Evolutionary conservation across 2,888 invertebrate species (phyloP).

Genomic region (Brenthis hecate): DNA sequence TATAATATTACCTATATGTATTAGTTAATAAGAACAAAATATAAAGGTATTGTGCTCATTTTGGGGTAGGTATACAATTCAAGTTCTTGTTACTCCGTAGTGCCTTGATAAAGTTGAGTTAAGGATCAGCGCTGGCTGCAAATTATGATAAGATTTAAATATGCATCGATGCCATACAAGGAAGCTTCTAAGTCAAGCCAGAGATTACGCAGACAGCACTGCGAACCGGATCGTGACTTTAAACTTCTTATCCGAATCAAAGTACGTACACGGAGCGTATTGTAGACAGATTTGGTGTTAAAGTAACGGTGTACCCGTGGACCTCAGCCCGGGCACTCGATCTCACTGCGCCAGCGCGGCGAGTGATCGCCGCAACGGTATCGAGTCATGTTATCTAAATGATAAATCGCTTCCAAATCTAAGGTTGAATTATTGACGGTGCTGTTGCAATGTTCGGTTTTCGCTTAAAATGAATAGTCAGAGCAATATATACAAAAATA

Average conservation of each 20-base stretch:
- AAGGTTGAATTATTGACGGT: not conserved
- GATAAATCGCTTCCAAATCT: conserved; percentile 36
- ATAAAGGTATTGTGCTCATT: too few species aligned
- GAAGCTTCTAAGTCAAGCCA: conserved; percentile 67
- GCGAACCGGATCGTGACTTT: conserved; percentile 73
- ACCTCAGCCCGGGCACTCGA: conserved; percentile 52
- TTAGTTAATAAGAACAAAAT: too few species aligned
- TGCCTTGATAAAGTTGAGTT: conserved; percentile 31
- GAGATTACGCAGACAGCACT: conserved; percentile 72
- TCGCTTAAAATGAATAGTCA: not conserved
- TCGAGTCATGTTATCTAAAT: conserved; percentile 62
- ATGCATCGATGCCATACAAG: conserved; percentile 68
- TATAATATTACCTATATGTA: too few species aligned
- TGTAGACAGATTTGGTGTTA: conserved; percentile 79
- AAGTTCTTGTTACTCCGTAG: conserved; percentile 20
- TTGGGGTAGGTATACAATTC: too few species aligned
- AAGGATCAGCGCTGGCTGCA: conserved; percentile 34
- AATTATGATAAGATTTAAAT: conserved; percentile 51
- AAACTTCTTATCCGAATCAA: conserved; percentile 77
- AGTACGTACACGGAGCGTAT: conserved; percentile 66
- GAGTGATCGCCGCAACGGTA: conserved; percentile 72
- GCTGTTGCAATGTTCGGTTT: conserved; percentile 2
- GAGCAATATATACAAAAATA: too few species aligned
- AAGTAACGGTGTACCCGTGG: conserved; percentile 51
- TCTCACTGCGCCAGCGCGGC: conserved; percentile 54